Base-by-base conservation (phyloP, 2,888 invertebrate genomes). In the Pterostichus madidus region DNA sequence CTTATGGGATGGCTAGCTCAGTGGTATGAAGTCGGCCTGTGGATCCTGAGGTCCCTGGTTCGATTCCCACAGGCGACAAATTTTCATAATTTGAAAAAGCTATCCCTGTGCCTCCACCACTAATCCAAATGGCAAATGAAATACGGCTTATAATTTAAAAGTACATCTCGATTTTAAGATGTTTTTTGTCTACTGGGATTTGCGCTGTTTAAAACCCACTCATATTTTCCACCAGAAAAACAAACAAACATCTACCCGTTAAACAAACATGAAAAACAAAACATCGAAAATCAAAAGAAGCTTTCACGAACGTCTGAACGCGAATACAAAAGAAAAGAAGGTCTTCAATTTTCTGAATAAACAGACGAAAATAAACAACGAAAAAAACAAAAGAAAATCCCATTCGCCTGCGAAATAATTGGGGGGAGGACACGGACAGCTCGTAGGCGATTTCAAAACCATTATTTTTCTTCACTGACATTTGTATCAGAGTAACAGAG, bases 341-440 rank as follows among this genome's bases (percentile, higher is more conserved):
- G 15, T 64, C 79, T 79, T 79, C 79, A 79, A 79, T 79, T 79
- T 79, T 79, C 79, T 46, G 79, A 79, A 79, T 79, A 77, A 77
- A 77, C 77, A 77, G 17, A 32, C n/a, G 39, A 56, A 11, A 59
- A 35, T 35, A 79, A 79, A 44, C 44, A 79, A 64, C 44, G 49
- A 46, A 61, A 46, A 61, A 79, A 78, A 78, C 35, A 39, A 78
- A 64, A 79, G 46, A 46, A 49, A 79, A 79, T 79, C 80, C 80
- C 68, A 80, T 73, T 80, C 52, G 71, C 71, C 15, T 17, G 46
- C 0, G 73, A 80, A 80, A 73, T 73, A 80, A 73, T 80, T 71
- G 80, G 80, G 80, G 53, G 73, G 75, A 75, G 75, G 75, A 52
- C 64, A 53, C n/a, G 32, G 61, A 68, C 64, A 49, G 32, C 68